phyloP scores from a whole-genome alignment of 2,888 invertebrate genomes.

The Andrena flavipes region DNA sequence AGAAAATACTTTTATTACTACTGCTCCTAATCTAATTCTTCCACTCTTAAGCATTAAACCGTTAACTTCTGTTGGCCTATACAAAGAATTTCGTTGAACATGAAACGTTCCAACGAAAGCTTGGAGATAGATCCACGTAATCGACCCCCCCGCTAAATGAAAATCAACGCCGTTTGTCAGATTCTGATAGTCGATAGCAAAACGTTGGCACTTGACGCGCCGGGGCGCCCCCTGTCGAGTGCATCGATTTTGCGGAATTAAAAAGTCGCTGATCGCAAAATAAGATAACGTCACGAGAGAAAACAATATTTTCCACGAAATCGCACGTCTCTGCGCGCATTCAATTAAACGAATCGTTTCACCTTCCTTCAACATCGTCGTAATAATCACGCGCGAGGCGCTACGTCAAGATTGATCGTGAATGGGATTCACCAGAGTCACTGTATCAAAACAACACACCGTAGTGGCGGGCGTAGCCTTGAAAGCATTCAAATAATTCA shows the following conservation, averaged over 20 bases:
- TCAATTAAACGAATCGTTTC: not conserved
- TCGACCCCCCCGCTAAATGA: not conserved
- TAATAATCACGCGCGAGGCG: not conserved
- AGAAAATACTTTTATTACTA: no score
- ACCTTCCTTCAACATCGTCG: not conserved
- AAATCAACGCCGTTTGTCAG: not conserved
- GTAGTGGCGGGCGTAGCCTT: no score
- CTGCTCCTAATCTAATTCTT: no score
- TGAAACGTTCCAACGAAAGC: not conserved
- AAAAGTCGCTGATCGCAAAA: not conserved
- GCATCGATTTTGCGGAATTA: not conserved
- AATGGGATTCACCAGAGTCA: not conserved
- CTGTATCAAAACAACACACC: not conserved
- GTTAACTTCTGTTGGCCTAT: no score
- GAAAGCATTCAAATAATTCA: no score
- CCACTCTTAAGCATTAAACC: no score
- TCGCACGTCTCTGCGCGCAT: not conserved
- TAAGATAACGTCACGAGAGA: not conserved
- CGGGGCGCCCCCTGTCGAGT: not conserved
- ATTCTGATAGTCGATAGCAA: not conserved
- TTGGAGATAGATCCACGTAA: not conserved
- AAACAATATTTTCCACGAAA: not conserved
- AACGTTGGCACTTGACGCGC: not conserved
- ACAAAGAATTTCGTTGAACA: no score
- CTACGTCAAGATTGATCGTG: conserved; percentile 14